Conservation (phyloP, 2,888 invertebrate species). For the Drosophila prolongata region DNA sequence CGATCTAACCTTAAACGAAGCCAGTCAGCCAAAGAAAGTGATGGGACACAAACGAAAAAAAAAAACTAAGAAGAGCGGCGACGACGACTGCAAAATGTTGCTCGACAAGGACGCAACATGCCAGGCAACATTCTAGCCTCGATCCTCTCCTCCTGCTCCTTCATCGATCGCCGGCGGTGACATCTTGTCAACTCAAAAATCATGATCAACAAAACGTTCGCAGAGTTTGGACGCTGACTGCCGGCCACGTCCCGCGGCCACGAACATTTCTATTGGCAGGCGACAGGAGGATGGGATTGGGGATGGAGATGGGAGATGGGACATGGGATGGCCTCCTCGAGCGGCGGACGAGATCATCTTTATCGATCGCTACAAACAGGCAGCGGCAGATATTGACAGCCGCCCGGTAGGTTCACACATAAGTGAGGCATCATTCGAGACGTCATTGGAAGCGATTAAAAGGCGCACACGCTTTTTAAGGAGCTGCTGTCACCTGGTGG, state of each 20-base stretch:
- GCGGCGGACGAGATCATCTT: slow-evolving; percentile 63
- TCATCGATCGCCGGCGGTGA: slow-evolving; percentile 69
- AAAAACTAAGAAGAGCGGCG: slow-evolving; percentile 7
- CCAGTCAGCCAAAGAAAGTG: slow-evolving; percentile 65
- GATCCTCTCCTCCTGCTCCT: slow-evolving; percentile 22
- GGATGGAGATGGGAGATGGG: background rate
- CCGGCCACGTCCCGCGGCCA: slow-evolving; percentile 39
- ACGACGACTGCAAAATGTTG: slow-evolving; percentile 59
- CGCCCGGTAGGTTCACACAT: slow-evolving; percentile 77
- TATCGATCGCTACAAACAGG: slow-evolving; percentile 74
- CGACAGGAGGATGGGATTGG: slow-evolving; percentile 17
- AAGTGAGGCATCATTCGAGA: slow-evolving; percentile 77
- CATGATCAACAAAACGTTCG: slow-evolving; percentile 77
- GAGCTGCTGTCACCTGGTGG: slow-evolving; percentile 65
- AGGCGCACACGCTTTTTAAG: slow-evolving; percentile 67
- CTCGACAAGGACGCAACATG: slow-evolving; percentile 78
- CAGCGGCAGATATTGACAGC: slow-evolving; percentile 77
- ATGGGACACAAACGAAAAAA: slow-evolving; percentile 42
- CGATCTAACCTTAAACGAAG: slow-evolving; percentile 47
- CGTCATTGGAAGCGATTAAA: slow-evolving; percentile 74
- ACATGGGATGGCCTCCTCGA: background rate
- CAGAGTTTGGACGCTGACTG: slow-evolving; percentile 10
- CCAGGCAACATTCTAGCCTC: slow-evolving; percentile 67
- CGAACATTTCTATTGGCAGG: slow-evolving; percentile 70
- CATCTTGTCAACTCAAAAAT: slow-evolving; percentile 80